These are phyloP conservation scores for Acrobasis suavella DNA, from an alignment of 2,888 invertebrate species.

Conservation along the genomic window DNA sequence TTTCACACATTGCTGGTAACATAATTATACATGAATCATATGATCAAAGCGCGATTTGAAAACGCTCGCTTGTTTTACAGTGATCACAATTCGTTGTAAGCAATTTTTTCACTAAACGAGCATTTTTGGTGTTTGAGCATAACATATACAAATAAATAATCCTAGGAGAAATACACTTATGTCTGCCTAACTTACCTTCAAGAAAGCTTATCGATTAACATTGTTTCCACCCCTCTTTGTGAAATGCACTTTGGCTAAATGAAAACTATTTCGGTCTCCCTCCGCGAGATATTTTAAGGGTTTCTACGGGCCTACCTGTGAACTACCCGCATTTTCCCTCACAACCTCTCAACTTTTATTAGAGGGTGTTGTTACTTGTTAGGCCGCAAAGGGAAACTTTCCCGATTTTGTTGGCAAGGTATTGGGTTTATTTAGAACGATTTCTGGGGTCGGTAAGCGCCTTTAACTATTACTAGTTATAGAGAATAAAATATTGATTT, in stretches of 20 bases:
- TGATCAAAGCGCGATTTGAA: too few relatives aligned
- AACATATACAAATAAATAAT: too few relatives aligned
- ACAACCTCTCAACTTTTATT: slow-evolving; percentile 15
- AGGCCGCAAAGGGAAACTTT: slow-evolving; percentile 5
- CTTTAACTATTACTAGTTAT: neutral
- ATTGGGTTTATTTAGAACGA: slow-evolving; percentile 7
- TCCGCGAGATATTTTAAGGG: slow-evolving; percentile 16
- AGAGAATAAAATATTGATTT: neutral
- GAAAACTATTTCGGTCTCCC: slow-evolving; percentile 21
- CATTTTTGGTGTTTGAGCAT: too few relatives aligned
- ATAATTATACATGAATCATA: too few relatives aligned
- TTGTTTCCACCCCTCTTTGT: neutral
- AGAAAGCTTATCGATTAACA: slow-evolving; percentile 16
- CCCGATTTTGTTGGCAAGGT: slow-evolving; percentile 6
- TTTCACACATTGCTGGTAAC: too few relatives aligned
- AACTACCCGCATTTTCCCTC: neutral
- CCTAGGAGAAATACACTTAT: too few relatives aligned
- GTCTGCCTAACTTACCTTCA: too few relatives aligned
- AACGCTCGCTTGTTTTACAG: too few relatives aligned
- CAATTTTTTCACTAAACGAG: too few relatives aligned
- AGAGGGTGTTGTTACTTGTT: neutral
- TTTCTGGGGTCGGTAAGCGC: slow-evolving; percentile 6
- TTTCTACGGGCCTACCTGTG: slow-evolving; percentile 16
- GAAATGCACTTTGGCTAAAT: slow-evolving; percentile 20
- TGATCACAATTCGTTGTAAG: too few relatives aligned